phyloP scores from a whole-genome alignment of 92 coral and sea anemone genomes.

The Montipora capitata region DNA sequence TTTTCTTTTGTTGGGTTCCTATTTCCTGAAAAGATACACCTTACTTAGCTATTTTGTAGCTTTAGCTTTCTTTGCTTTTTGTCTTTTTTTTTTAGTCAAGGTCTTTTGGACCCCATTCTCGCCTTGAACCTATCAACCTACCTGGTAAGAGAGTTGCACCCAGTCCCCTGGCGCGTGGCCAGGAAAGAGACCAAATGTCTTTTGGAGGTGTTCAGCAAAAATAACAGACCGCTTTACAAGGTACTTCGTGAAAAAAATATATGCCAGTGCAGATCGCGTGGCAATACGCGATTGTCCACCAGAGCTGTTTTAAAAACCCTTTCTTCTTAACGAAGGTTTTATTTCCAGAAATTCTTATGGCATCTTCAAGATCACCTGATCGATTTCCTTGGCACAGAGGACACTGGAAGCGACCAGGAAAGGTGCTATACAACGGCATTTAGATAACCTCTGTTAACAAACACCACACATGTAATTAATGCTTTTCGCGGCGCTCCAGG shows the following conservation, averaged over 20 bases:
- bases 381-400: constrained; percentile 67
- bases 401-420: constrained; percentile 74
- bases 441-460: neutral
- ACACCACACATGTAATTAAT: too few species aligned
- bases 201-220: constrained; percentile 37
- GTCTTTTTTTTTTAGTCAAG: too few species aligned
- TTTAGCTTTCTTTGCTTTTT: too few species aligned
- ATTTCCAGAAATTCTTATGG: constrained; percentile 71
- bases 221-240: constrained; percentile 51
- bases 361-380: constrained; percentile 74
- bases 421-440: constrained; percentile 16
- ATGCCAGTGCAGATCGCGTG: too few species aligned
- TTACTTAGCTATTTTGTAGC: too few species aligned
- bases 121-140: constrained; percentile 75
- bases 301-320: too few species aligned
- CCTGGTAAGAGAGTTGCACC: constrained; percentile 68
- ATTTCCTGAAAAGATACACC: too few species aligned
- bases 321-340: neutral
- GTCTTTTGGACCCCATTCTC: constrained; percentile 74
- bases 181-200: constrained; percentile 70
- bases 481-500: too few species aligned
- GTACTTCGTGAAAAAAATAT: neutral
- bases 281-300: too few species aligned
- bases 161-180: constrained; percentile 75
- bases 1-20: too few species aligned